Conservation (phyloP, 2,113 vertebrate genomes). For the Macroglossus sobrinus region DNA sequence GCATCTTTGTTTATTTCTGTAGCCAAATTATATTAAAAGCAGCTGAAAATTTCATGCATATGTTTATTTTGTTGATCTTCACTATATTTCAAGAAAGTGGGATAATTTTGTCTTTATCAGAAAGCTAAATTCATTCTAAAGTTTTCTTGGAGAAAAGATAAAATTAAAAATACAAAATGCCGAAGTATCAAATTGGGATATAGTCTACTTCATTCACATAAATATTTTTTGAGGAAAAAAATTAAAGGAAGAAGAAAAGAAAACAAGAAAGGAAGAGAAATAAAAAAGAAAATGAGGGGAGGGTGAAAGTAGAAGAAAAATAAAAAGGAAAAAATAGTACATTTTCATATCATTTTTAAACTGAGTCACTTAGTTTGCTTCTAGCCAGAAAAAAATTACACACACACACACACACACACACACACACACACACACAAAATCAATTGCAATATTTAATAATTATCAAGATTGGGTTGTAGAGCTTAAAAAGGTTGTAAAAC, state of each 20-base stretch:
- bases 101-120: neutral
- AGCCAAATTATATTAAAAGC: neutral
- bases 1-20: neutral
- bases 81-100: neutral
- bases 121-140: neutral
- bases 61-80: neutral
- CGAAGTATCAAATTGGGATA: neutral
- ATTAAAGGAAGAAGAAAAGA: neutral
- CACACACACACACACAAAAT: neutral
- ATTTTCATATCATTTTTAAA: neutral
- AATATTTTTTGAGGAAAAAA: neutral
- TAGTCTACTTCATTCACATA: neutral
- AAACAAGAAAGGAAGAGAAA: neutral
- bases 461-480: neutral
- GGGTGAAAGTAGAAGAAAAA: neutral
- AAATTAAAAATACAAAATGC: neutral
- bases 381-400: neutral
- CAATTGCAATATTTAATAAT: neutral
- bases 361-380: neutral
- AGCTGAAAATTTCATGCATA: neutral
- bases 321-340: fast-evolving
- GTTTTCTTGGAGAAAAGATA: neutral
- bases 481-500: neutral
- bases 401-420: neutral
- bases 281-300: neutral